phyloP scores from a whole-genome alignment of 2,888 invertebrate species.

The Drosophila limbata region DNA sequence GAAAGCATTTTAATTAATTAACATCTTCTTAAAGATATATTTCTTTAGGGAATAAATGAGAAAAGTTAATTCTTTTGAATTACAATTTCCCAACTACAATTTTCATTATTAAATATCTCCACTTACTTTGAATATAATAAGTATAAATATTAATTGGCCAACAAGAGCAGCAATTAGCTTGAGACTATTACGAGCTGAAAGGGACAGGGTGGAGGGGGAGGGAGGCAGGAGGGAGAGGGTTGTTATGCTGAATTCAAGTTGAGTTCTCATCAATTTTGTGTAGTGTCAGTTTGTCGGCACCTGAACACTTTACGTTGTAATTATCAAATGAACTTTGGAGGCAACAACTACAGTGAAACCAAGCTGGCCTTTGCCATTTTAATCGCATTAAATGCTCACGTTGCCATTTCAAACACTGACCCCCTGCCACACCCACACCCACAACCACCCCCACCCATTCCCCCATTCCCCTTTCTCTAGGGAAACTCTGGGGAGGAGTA shows the following conservation, averaged over 20 bases:
- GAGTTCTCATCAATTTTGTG: neutral
- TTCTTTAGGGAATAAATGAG: neutral
- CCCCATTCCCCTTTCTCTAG: neutral
- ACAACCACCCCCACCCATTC: neutral
- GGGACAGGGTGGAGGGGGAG: neutral
- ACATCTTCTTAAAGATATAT: no score
- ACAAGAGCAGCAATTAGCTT: neutral
- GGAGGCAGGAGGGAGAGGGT: neutral
- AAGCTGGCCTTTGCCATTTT: conserved; percentile 63
- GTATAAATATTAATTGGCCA: conserved; percentile 2
- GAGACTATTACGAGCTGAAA: neutral
- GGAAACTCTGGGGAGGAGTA: neutral
- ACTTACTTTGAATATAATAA: neutral
- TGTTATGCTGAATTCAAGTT: neutral
- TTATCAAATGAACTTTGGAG: conserved; percentile 55
- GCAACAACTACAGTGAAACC: conserved; percentile 25
- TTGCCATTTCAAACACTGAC: conserved; percentile 3
- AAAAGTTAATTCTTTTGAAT: neutral
- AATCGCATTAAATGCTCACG: conserved; percentile 72
- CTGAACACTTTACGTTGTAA: conserved; percentile 36
- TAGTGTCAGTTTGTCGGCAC: conserved; percentile 16
- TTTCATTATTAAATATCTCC: neutral
- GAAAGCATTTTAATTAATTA: no score
- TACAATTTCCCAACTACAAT: neutral
- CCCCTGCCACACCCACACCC: no score